Conservation (phyloP, 2,113 vertebrate species). For the Leptobrachium leishanense region DNA sequence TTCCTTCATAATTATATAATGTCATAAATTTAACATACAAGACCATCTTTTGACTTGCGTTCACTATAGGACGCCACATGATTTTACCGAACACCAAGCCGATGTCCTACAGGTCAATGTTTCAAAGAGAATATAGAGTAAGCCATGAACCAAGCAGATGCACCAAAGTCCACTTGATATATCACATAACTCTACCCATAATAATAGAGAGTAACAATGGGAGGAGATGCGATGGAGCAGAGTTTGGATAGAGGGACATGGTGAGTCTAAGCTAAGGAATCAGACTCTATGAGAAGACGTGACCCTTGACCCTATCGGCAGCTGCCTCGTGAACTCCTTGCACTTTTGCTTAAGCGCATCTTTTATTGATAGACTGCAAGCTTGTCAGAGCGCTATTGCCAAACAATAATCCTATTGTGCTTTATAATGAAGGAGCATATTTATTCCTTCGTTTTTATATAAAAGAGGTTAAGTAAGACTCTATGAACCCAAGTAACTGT, state of each 20-base stretch:
- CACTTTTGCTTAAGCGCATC: slow-evolving; percentile 42
- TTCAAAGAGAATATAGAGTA: too few relatives aligned
- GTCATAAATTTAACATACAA: too few relatives aligned
- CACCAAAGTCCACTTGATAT: background rate
- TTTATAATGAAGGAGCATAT: slow-evolving; percentile 28
- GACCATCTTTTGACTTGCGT: too few relatives aligned
- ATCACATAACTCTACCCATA: background rate
- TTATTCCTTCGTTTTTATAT: slow-evolving; percentile 9
- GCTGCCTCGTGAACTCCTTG: slow-evolving; percentile 39
- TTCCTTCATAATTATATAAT: too few relatives aligned
- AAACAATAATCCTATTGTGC: slow-evolving; percentile 41
- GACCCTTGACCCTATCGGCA: slow-evolving; percentile 43
- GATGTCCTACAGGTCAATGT: too few relatives aligned
- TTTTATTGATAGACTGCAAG: slow-evolving; percentile 40
- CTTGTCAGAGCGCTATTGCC: slow-evolving; percentile 41
- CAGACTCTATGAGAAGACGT: slow-evolving; percentile 30
- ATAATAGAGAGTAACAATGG: background rate
- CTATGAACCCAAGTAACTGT: background rate
- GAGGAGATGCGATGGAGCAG: background rate
- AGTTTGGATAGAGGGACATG: background rate
- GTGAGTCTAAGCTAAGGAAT: slow-evolving; percentile 40
- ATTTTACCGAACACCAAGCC: too few relatives aligned
- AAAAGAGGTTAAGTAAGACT: slow-evolving; percentile 19
- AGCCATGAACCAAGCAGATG: background rate
- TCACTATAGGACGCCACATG: too few relatives aligned